Evolutionary conservation across 2,113 vertebrate species (phyloP).

Genomic region (Vireo altiloquus): DNA sequence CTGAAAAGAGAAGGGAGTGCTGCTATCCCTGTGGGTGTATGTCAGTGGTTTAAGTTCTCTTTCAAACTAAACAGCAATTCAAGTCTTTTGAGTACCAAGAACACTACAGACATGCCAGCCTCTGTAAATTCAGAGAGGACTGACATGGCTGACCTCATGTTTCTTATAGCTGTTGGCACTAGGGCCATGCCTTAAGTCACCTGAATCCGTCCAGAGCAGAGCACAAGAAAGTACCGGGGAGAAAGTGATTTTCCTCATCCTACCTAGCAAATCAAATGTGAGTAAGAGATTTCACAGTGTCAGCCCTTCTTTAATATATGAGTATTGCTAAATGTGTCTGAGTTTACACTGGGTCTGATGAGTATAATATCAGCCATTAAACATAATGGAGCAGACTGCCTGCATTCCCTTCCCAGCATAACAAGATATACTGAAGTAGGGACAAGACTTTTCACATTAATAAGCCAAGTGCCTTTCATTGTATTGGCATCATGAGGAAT

Average conservation of each 20-base stretch:
- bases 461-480: neutral
- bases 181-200: neutral
- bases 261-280: neutral
- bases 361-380: neutral
- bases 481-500: neutral
- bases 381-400: neutral
- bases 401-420: neutral
- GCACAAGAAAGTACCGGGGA: neutral
- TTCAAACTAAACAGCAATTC: neutral
- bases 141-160: fast-evolving
- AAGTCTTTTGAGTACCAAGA: neutral
- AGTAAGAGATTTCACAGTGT: neutral
- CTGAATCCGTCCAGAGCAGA: neutral
- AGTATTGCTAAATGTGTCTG: neutral
- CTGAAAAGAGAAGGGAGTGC: neutral
- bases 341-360: neutral
- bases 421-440: neutral
- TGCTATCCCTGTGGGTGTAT: neutral
- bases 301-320: neutral
- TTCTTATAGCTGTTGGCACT: neutral
- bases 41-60: neutral
- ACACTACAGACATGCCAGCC: neutral
- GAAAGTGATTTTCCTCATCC: neutral
- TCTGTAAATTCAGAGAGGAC: neutral
- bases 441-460: neutral